Evolutionary conservation across 2,113 vertebrate species (phyloP).

Genomic region (Cottus gobio): DNA sequence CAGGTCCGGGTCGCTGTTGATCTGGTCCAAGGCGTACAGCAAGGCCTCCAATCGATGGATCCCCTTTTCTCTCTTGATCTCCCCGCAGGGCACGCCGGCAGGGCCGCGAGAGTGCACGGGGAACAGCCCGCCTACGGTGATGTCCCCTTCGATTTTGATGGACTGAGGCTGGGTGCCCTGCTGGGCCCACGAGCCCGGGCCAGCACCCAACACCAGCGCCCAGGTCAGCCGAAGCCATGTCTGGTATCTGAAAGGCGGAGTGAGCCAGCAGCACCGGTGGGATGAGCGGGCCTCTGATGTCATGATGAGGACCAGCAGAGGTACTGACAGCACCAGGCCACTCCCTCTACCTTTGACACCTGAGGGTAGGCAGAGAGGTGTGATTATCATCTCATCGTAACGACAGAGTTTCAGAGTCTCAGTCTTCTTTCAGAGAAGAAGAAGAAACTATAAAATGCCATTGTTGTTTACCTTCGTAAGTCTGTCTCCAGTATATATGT

Average conservation of each 20-base stretch:
- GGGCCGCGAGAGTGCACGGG: conserved; percentile 89
- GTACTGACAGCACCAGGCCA: conserved; percentile 70
- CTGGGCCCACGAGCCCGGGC: conserved; percentile 56
- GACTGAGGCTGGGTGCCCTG: conserved; percentile 83
- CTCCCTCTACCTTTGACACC: conserved; percentile 76
- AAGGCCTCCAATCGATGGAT: conserved; percentile 94
- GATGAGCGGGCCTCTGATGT: conserved; percentile 57
- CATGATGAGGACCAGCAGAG: conserved; percentile 75
- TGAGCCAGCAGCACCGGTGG: conserved; percentile 39
- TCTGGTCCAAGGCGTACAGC: conserved; percentile 92
- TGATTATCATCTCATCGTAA: not conserved
- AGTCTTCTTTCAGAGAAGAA: too few relatives aligned
- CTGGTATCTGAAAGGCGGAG: conserved; percentile 13
- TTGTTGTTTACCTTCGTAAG: not conserved
- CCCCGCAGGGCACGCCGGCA: conserved; percentile 87
- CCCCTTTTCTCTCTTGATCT: conserved; percentile 91
- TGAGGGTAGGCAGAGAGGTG: conserved; percentile 28
- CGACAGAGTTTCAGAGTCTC: too few relatives aligned
- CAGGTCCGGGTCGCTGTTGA: conserved; percentile 89
- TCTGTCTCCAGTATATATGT: not conserved
- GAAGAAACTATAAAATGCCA: too few relatives aligned
- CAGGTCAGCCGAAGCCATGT: conserved; percentile 62
- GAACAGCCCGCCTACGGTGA: conserved; percentile 91
- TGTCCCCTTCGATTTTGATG: conserved; percentile 90
- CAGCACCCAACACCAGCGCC: conserved; percentile 62